Conservation (phyloP, 2,797 vertebrate genomes). For the Danio choprae region DNA sequence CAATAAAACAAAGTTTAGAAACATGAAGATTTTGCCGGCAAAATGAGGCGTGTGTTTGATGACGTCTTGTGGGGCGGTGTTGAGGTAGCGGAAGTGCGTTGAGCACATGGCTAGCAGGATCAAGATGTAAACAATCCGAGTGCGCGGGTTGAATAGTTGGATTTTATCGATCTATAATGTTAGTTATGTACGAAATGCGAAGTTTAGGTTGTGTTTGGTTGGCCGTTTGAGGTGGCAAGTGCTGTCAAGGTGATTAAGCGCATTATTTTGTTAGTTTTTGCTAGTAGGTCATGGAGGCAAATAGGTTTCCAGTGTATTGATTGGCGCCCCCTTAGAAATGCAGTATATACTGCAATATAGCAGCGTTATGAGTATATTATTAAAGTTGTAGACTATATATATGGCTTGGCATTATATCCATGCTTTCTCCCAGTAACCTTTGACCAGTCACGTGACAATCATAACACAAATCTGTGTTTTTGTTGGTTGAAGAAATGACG, state of each 20-base stretch:
- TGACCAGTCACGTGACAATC: slow-evolving; percentile 72
- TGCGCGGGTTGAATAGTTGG: neutral
- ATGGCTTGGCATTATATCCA: neutral
- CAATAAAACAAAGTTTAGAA: slow-evolving; percentile 26
- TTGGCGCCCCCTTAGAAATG: slow-evolving; percentile 43
- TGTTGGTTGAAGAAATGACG: slow-evolving; percentile 67
- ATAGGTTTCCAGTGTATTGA: neutral
- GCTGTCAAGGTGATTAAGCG: slow-evolving; percentile 8
- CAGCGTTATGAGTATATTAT: neutral
- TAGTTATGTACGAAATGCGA: neutral
- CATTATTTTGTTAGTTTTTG: slow-evolving; percentile 6
- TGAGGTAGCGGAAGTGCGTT: slow-evolving; percentile 65
- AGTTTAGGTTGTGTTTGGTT: neutral
- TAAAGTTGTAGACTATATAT: neutral
- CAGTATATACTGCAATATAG: no score
- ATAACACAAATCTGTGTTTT: neutral
- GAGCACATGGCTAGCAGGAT: slow-evolving; percentile 73
- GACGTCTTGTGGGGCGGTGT: slow-evolving; percentile 69
- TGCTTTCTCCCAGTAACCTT: slow-evolving; percentile 50
- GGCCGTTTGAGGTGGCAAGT: slow-evolving; percentile 50
- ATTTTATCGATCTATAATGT: neutral
- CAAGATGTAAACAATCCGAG: slow-evolving; percentile 82
- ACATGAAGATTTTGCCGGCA: slow-evolving; percentile 57
- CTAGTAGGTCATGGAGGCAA: neutral
- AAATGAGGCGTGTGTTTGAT: slow-evolving; percentile 64